These are phyloP conservation scores for Notospermus geniculatus DNA, from an alignment of 1,140 invertebrate species.

Conservation along the genomic window DNA sequence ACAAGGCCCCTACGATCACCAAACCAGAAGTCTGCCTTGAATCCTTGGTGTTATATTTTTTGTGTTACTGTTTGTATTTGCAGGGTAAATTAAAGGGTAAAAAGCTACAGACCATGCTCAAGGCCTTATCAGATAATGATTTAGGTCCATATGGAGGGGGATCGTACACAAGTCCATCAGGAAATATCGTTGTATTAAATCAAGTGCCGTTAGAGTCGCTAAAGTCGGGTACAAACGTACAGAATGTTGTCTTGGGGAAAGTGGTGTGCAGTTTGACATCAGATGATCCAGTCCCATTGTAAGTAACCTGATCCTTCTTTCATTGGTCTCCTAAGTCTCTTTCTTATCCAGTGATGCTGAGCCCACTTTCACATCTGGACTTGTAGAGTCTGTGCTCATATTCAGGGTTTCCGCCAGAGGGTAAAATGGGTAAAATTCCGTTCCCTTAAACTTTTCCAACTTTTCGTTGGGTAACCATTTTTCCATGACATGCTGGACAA, in stretches of 20 bases:
- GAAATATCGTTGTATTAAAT: conserved; percentile 60
- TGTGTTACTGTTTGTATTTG: conserved; percentile 12
- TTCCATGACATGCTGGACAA: too few species aligned
- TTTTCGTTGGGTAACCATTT: too few species aligned
- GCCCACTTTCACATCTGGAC: too few species aligned
- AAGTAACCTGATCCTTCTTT: conserved; percentile 54
- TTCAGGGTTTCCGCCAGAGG: too few species aligned
- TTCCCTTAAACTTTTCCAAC: too few species aligned
- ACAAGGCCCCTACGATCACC: too few species aligned
- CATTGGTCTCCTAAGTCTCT: background rate
- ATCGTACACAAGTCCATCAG: conserved; percentile 39
- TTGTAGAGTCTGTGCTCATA: too few species aligned
- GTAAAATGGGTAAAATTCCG: too few species aligned
- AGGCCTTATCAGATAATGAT: conserved; percentile 34
- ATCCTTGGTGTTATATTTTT: too few species aligned
- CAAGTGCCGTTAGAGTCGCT: conserved; percentile 59
- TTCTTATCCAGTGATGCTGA: background rate
- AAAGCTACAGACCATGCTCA: conserved; percentile 39
- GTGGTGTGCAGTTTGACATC: conserved; percentile 77
- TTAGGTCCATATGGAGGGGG: conserved; percentile 65
- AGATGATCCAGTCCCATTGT: conserved; percentile 76
- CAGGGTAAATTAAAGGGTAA: conserved; percentile 70
- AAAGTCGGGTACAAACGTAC: conserved; percentile 62
- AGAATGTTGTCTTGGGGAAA: conserved; percentile 72
- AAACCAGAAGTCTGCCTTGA: too few species aligned